Evolutionary conservation across 2,888 invertebrate genomes (phyloP).

Genomic region (Microctonus brassicae): DNA sequence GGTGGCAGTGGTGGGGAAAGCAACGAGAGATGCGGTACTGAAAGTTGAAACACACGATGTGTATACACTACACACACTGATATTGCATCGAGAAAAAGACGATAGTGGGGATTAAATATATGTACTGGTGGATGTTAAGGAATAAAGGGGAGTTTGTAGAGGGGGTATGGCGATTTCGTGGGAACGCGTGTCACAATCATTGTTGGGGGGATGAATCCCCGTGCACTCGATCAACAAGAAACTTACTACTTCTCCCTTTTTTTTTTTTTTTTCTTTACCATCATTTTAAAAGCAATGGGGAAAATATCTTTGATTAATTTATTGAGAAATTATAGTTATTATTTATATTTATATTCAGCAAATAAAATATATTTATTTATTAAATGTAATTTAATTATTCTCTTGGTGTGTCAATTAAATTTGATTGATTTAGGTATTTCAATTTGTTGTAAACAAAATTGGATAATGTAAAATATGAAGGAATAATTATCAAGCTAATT

Average conservation of each 20-base stretch:
- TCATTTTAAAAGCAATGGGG: background rate
- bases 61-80: background rate
- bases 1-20: conserved; percentile 51
- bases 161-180: conserved; percentile 60
- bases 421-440: no score
- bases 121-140: conserved; percentile 36
- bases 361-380: background rate
- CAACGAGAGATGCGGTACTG: background rate
- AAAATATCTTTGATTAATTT: background rate
- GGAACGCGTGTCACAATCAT: conserved; percentile 60
- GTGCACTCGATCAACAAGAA: conserved; percentile 54
- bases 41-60: no score
- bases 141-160: conserved; percentile 30
- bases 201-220: conserved; percentile 46
- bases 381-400: background rate
- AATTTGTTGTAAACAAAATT: background rate
- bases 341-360: background rate
- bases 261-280: background rate
- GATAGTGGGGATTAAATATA: conserved; percentile 35
- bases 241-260: conserved; percentile 18
- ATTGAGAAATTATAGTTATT: background rate
- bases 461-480: background rate
- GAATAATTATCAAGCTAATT: background rate
- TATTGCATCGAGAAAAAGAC: background rate
- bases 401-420: no score